Conservation (phyloP, 1,140 invertebrate genomes). For the Elymnias hypermnestra region DNA sequence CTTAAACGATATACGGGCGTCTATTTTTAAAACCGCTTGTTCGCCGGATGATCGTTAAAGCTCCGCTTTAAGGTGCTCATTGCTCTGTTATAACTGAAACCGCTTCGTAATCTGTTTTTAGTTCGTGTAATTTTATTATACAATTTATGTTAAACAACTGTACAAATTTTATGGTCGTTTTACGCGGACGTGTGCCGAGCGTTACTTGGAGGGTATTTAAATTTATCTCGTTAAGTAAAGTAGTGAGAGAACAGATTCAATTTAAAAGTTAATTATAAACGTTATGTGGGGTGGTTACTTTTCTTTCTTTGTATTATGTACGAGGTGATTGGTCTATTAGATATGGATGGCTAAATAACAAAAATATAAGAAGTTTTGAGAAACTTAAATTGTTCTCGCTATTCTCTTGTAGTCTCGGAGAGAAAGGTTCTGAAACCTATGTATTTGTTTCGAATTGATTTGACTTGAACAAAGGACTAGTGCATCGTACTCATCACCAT, state of each 20-base stretch:
- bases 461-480: background rate
- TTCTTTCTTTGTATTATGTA: no score
- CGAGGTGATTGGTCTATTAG: no score
- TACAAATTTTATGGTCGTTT: background rate
- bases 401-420: no score
- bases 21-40: conserved; percentile 15
- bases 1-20: no score
- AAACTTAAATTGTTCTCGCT: no score
- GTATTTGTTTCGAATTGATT: no score
- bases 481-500: background rate
- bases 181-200: background rate
- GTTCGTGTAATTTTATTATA: background rate
- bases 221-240: background rate
- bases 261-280: no score
- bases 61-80: background rate
- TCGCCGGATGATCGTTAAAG: conserved; percentile 4
- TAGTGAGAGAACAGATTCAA: no score
- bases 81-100: conserved; percentile 8
- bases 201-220: background rate
- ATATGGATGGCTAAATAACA: no score
- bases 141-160: background rate
- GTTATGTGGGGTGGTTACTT: no score
- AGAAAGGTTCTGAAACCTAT: no score
- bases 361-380: no score
- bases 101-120: conserved; percentile 6